phyloP scores from a whole-genome alignment of 2,113 vertebrate genomes.

The Panthera uncia region DNA sequence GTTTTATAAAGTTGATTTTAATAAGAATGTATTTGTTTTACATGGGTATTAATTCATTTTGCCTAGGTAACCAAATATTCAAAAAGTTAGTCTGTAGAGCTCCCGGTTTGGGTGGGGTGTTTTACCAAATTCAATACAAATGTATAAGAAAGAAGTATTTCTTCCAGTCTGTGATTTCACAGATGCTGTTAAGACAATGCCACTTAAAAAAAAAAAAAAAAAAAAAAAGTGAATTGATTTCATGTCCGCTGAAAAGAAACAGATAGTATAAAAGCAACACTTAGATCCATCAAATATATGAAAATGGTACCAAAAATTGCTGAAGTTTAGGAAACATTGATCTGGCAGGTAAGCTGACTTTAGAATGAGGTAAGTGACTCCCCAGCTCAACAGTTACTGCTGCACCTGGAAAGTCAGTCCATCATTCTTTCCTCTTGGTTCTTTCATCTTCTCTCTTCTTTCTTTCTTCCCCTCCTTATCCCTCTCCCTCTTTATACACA shows the following conservation, averaged over 20 bases:
- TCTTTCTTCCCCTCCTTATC: neutral
- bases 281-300: neutral
- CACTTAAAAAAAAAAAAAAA: neutral
- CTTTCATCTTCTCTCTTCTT: neutral
- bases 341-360: neutral
- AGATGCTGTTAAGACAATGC: neutral
- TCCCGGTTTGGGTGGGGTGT: neutral
- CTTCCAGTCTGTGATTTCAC: neutral
- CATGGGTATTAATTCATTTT: neutral
- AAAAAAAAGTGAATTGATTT: neutral
- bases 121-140: neutral
- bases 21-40: neutral
- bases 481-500: neutral
- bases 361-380: neutral
- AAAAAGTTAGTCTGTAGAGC: neutral
- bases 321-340: neutral
- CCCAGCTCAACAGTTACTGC: neutral
- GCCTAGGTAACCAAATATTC: neutral
- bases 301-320: neutral
- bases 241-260: neutral
- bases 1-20: neutral
- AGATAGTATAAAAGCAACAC: neutral
- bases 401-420: no score
- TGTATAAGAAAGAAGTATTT: neutral
- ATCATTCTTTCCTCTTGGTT: neutral